phyloP scores from a whole-genome alignment of 2,888 invertebrate genomes.

The Lasioglossum figueresi region DNA sequence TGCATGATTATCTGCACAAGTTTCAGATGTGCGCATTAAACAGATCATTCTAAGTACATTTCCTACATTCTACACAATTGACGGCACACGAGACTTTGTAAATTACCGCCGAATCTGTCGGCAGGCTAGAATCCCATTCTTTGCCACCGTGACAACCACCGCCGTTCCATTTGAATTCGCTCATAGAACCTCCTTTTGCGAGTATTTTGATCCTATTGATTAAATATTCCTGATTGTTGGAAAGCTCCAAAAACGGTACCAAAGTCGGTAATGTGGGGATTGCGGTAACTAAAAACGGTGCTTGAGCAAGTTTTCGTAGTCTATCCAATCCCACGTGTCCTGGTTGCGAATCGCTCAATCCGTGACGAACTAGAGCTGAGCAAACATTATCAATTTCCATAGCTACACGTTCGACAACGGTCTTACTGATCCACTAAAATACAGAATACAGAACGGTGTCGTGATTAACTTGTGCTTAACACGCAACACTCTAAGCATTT shows the following conservation, averaged over 20 bases:
- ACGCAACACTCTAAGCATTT: too few species aligned
- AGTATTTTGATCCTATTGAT: constrained; percentile 92
- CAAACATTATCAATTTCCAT: constrained; percentile 90
- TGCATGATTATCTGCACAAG: constrained; percentile 91
- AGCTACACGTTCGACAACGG: constrained; percentile 91
- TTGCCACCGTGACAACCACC: constrained; percentile 90
- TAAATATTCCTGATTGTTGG: constrained; percentile 93
- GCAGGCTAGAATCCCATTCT: constrained; percentile 92
- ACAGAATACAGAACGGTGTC: background rate
- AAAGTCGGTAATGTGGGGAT: constrained; percentile 87
- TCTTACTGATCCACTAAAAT: constrained; percentile 93
- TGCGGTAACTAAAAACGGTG: constrained; percentile 84
- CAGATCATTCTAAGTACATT: background rate
- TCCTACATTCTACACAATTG: background rate
- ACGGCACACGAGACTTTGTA: background rate
- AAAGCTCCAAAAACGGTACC: constrained; percentile 92
- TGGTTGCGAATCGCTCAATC: constrained; percentile 88
- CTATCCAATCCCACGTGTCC: constrained; percentile 90
- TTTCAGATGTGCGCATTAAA: background rate
- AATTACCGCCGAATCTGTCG: constrained; percentile 93
- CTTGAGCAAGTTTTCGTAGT: constrained; percentile 90
- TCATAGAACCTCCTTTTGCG: constrained; percentile 93
- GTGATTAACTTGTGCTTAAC: background rate
- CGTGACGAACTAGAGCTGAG: constrained; percentile 88
- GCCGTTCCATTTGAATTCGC: constrained; percentile 94